Evolutionary conservation across 2,113 vertebrate species (phyloP).

Genomic region (Phylloscopus whistleri): DNA sequence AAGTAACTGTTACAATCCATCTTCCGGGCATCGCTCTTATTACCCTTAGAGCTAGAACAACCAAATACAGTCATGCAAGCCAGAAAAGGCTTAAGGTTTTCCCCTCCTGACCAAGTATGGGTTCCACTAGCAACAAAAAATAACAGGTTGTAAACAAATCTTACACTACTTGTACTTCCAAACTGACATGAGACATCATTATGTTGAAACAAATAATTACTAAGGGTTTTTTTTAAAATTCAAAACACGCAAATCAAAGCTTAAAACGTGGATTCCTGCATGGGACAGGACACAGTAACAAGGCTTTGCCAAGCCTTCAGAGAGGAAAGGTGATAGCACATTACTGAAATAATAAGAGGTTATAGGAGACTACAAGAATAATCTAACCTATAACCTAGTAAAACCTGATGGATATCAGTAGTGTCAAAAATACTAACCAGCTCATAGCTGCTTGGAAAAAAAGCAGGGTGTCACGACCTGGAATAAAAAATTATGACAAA

Average conservation of each 20-base stretch:
- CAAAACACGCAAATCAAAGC: neutral
- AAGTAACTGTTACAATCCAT: neutral
- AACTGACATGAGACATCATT: neutral
- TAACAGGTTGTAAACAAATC: neutral
- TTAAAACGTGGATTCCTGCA: neutral
- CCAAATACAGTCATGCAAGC: neutral
- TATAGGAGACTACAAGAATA: neutral
- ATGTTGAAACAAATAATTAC: neutral
- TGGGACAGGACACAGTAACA: neutral
- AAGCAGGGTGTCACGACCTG: slow-evolving; percentile 52
- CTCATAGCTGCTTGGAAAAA: slow-evolving; percentile 13
- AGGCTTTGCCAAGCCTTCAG: neutral
- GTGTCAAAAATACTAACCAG: slow-evolving; percentile 13
- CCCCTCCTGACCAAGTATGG: neutral
- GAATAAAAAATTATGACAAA: neutral
- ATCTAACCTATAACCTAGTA: neutral
- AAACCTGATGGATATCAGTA: neutral
- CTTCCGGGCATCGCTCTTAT: neutral
- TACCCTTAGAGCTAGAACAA: neutral
- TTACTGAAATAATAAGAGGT: neutral
- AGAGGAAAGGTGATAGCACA: neutral
- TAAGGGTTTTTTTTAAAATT: neutral
- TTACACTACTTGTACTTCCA: neutral
- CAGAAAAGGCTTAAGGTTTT: neutral
- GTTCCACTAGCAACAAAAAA: neutral